These are phyloP conservation scores for Nesidiocoris tenuis DNA, from an alignment of 2,888 invertebrate genomes.

Conservation along the genomic window DNA sequence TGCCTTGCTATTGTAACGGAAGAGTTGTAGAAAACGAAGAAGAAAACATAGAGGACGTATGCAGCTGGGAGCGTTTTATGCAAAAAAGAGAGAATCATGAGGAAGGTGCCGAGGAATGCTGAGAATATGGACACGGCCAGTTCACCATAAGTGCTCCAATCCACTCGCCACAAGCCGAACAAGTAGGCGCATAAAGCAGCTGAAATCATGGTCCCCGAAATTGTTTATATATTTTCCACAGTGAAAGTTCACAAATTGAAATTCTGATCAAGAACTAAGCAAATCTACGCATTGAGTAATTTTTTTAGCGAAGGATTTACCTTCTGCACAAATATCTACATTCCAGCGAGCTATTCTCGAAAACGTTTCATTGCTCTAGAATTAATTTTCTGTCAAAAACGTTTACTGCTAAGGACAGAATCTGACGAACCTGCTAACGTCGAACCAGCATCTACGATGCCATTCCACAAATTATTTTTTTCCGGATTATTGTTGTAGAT, in stretches of 20 bases:
- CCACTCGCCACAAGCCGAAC: slow-evolving; percentile 6
- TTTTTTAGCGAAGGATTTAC: too few species aligned
- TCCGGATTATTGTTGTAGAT: background rate
- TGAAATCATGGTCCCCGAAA: background rate
- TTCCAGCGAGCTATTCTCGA: background rate
- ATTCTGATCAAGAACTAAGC: background rate
- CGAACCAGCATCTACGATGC: slow-evolving; percentile 11
- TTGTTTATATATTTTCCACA: background rate
- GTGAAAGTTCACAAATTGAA: background rate
- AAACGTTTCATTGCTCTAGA: background rate
- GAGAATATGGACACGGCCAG: slow-evolving; percentile 15
- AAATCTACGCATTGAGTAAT: too few species aligned
- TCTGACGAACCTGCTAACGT: slow-evolving; percentile 10
- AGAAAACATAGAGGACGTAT: slow-evolving; percentile 6
- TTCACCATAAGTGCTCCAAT: slow-evolving; percentile 14
- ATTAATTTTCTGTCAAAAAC: too few species aligned
- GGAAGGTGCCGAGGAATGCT: background rate
- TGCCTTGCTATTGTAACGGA: slow-evolving; percentile 20
- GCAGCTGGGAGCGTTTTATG: background rate
- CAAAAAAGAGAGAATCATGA: background rate
- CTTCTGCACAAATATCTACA: too few species aligned
- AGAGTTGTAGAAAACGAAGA: slow-evolving; percentile 20
- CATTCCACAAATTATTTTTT: background rate
- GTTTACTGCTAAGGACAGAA: too few species aligned
- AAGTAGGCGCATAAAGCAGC: slow-evolving; percentile 17